Percentiles rank a stretch among this genome's conserved stretches.
These are phyloP conservation scores for Grammomys dolichurus DNA, from an alignment of 2,113 vertebrate genomes.

Conservation along the genomic window DNA sequence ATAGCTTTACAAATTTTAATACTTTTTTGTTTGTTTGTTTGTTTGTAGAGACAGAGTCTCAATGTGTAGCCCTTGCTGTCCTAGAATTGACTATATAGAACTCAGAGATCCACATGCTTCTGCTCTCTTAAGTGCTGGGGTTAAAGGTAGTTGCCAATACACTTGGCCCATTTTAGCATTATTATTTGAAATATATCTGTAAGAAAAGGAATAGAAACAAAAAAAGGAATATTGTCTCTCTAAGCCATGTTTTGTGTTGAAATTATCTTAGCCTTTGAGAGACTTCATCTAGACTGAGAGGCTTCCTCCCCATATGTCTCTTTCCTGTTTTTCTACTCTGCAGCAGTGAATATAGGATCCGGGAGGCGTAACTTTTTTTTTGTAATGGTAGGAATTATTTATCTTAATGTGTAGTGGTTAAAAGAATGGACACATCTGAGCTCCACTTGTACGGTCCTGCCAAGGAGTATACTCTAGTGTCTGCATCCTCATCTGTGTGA, in stretches of 20 bases:
- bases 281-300: not conserved
- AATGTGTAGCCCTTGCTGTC: not conserved
- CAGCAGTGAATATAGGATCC: slow-evolving; percentile 18
- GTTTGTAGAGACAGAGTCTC: not conserved
- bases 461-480: not conserved
- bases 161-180: not conserved
- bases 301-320: not conserved
- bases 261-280: not conserved
- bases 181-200: not conserved
- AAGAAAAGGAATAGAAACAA: not conserved
- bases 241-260: not conserved
- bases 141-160: not conserved
- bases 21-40: not conserved
- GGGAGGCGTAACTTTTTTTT: slow-evolving; percentile 9
- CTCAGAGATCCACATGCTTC: not conserved
- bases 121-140: not conserved
- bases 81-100: not conserved
- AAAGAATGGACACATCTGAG: slow-evolving; percentile 15
- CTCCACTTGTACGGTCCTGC: not conserved
- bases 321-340: not conserved
- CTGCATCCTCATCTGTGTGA: not conserved
- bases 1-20: not conserved
- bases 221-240: not conserved
- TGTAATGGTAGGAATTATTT: slow-evolving; percentile 12
- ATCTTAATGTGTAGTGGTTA: not conserved